These are phyloP conservation scores for Okamejei kenojei DNA, from an alignment of 2,797 vertebrate genomes.

Conservation along the genomic window DNA sequence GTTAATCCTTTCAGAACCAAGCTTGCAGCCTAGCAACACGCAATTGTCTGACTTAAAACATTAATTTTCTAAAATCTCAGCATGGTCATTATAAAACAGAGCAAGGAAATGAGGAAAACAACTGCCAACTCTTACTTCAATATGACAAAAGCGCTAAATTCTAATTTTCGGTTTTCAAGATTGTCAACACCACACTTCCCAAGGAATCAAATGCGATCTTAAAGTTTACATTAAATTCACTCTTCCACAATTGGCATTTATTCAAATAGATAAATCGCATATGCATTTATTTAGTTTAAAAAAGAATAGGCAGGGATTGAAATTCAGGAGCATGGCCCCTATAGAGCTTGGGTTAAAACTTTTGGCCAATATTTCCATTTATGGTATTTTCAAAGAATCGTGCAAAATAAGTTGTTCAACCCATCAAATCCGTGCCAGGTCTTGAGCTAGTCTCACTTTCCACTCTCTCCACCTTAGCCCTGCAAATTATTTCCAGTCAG, in stretches of 20 bases:
- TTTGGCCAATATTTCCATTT: background rate
- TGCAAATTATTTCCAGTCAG: too few relatives aligned
- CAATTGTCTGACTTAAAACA: conserved; percentile 19
- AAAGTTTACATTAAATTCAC: background rate
- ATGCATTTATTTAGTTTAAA: background rate
- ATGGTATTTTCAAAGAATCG: background rate
- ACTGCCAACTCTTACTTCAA: background rate
- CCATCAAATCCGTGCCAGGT: too few relatives aligned
- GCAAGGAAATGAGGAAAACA: background rate
- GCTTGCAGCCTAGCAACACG: conserved; percentile 36
- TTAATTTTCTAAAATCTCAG: conserved; percentile 34
- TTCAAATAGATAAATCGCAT: background rate
- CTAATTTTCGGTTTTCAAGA: conserved; percentile 15
- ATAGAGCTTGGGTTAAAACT: background rate
- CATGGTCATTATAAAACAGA: background rate
- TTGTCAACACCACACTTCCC: background rate
- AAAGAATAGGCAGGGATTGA: background rate
- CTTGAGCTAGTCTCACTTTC: too few relatives aligned
- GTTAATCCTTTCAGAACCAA: conserved; percentile 12
- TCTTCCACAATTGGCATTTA: background rate
- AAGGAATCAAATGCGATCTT: background rate
- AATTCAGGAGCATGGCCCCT: background rate
- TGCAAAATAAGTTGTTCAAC: too few relatives aligned
- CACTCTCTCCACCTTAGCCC: too few relatives aligned
- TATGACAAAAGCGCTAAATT: background rate